phyloP scores from a whole-genome alignment of 2,797 vertebrate genomes.

The Pelobates cultripes region DNA sequence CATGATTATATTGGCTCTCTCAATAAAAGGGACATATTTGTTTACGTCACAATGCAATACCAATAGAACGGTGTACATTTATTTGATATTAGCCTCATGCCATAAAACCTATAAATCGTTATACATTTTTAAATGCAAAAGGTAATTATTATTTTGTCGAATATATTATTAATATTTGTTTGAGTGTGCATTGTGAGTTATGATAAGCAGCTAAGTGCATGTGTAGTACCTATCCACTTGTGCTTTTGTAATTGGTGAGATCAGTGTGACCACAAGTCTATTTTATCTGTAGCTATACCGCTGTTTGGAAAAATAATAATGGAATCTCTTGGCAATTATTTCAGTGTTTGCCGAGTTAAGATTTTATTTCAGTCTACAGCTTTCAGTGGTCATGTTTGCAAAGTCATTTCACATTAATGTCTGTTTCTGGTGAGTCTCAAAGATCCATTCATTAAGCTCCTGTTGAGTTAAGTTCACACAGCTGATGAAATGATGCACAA shows the following conservation, averaged over 20 bases:
- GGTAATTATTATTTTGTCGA: background rate
- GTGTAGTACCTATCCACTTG: background rate
- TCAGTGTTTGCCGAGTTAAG: background rate
- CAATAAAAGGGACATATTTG: no score
- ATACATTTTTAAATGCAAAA: background rate
- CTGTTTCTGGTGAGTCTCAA: background rate
- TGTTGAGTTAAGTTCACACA: no score
- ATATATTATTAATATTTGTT: background rate
- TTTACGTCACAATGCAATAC: no score
- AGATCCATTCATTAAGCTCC: background rate
- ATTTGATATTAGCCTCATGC: no score
- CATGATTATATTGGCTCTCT: background rate
- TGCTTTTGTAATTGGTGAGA: background rate
- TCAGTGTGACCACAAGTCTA: background rate
- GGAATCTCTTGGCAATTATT: background rate
- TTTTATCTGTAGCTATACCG: background rate
- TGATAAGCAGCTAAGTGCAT: background rate
- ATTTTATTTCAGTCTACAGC: background rate
- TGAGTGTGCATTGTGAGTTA: background rate
- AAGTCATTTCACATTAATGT: background rate
- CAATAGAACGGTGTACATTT: no score
- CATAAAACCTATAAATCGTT: no score
- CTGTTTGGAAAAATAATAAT: background rate
- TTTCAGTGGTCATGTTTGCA: background rate
- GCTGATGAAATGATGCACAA: no score